Percentiles rank a stretch among this genome's conserved stretches.
These are phyloP conservation scores for Antitype chi DNA, from an alignment of 2,888 invertebrate species.

Conservation along the genomic window DNA sequence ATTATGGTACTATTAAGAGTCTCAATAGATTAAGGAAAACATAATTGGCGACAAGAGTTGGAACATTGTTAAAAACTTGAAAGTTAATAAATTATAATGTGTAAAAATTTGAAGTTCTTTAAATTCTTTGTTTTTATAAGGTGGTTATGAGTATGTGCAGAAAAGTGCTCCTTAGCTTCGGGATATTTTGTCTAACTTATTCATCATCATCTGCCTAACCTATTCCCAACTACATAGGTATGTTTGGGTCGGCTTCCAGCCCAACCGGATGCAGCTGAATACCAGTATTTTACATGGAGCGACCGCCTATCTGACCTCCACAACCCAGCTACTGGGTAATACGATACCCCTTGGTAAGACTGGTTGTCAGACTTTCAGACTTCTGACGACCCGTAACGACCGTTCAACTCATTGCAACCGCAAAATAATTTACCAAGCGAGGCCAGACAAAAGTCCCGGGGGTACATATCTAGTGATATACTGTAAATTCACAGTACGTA, in stretches of 20 bases:
- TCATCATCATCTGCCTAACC: too few relatives aligned
- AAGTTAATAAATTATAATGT: background rate
- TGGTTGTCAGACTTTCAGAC: too few relatives aligned
- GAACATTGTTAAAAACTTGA: background rate
- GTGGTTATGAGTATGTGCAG: background rate
- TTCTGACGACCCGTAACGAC: background rate
- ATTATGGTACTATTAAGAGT: conserved; percentile 20
- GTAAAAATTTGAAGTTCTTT: background rate
- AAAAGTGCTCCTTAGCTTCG: background rate
- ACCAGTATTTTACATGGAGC: too few relatives aligned
- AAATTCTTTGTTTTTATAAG: background rate
- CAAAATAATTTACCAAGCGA: background rate
- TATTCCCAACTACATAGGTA: too few relatives aligned
- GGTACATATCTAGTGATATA: background rate
- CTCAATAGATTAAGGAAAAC: conserved; percentile 33
- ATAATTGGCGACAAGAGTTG: conserved; percentile 22
- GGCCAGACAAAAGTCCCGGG: background rate
- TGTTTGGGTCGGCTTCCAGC: too few relatives aligned
- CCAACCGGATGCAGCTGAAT: too few relatives aligned
- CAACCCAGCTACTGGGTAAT: too few relatives aligned
- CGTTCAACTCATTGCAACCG: background rate
- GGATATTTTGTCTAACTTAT: too few relatives aligned
- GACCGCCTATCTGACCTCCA: too few relatives aligned
- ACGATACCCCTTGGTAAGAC: too few relatives aligned
- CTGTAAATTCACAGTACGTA: background rate